A percentile compares a stretch with the other conserved stretches of the same genome.
phyloP scores from a whole-genome alignment of 30 jellyfish, hydroid and myxozoan species.

The Chrysaora quinquecirrha region DNA sequence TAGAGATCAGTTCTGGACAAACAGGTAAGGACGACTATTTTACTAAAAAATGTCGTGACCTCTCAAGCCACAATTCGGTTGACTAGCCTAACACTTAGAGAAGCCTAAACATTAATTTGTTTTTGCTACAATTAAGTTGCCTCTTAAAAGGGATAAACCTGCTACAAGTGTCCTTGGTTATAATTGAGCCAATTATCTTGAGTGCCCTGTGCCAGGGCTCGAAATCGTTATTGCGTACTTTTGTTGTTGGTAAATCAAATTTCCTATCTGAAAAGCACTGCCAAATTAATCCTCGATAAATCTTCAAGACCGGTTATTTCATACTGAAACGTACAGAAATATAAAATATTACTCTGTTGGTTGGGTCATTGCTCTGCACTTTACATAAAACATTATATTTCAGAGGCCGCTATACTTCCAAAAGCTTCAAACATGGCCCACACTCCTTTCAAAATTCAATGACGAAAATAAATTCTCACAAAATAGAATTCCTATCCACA shows the following conservation, averaged over 20 bases:
- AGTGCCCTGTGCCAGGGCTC: background rate
- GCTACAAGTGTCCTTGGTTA: no score
- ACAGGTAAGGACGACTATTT: background rate
- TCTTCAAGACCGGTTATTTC: background rate
- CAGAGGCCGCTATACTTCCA: no score
- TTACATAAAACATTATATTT: no score
- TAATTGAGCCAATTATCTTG: conserved; percentile 3
- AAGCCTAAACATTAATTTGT: background rate
- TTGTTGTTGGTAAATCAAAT: background rate
- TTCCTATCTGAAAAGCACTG: background rate
- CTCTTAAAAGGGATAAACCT: background rate
- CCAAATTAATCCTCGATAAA: background rate
- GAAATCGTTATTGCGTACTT: no score
- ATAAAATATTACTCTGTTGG: no score
- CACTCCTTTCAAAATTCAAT: no score
- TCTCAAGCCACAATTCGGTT: background rate
- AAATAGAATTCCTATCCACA: no score
- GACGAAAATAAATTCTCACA: no score
- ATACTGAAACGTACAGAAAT: no score
- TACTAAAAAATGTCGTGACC: conserved; percentile 2
- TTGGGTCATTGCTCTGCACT: no score
- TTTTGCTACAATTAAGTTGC: background rate
- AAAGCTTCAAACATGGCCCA: no score
- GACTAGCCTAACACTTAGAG: background rate
- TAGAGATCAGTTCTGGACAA: background rate